Conservation (phyloP, 92 coral and sea anemone genomes). For the Parazoanthus darwini region DNA sequence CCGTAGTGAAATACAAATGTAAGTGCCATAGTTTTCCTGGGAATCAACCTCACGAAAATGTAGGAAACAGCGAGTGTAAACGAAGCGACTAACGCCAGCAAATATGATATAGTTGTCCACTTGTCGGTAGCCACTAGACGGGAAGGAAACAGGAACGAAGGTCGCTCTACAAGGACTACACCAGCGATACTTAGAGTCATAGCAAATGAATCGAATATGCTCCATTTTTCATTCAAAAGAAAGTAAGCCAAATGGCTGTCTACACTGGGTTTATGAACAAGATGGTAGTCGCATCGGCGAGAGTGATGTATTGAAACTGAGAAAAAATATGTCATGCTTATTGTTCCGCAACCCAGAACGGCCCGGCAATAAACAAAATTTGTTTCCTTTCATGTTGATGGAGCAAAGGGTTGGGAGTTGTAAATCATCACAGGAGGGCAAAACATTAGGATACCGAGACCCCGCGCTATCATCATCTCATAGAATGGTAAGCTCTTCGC, state of each 20-base stretch:
- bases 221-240: slow-evolving; percentile 62
- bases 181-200: slow-evolving; percentile 56
- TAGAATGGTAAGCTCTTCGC: background rate
- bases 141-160: slow-evolving; percentile 30
- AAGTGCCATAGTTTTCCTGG: slow-evolving; percentile 11
- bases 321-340: slow-evolving; percentile 33
- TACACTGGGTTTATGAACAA: slow-evolving; percentile 65
- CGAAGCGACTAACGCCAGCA: slow-evolving; percentile 46
- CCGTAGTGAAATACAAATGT: slow-evolving; percentile 57
- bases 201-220: slow-evolving; percentile 51
- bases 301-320: slow-evolving; percentile 60
- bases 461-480: background rate
- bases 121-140: background rate
- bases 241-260: slow-evolving; percentile 67
- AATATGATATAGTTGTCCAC: slow-evolving; percentile 29
- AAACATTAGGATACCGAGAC: background rate
- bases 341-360: background rate
- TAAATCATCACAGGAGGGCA: background rate
- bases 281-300: slow-evolving; percentile 72
- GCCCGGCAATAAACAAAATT: background rate
- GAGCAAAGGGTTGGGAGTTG: background rate
- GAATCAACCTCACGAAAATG: slow-evolving; percentile 20
- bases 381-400: background rate
- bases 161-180: slow-evolving; percentile 57
- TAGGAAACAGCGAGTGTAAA: slow-evolving; percentile 11